Conservation (phyloP, 2,113 vertebrate genomes). For the Poeciliopsis retropinna region DNA sequence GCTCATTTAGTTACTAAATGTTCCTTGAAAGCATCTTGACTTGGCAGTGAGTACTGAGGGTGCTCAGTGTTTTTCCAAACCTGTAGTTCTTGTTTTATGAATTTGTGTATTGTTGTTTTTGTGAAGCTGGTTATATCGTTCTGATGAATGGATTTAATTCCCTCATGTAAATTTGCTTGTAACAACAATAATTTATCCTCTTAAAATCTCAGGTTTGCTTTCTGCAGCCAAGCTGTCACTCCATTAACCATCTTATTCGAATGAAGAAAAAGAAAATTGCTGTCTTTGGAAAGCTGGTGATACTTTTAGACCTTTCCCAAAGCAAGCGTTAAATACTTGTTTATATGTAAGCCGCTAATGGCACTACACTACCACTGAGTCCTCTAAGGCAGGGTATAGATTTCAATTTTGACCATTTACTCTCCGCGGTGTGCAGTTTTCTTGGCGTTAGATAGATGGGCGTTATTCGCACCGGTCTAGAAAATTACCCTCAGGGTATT, state of each 20-base stretch:
- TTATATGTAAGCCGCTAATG: constrained; percentile 32
- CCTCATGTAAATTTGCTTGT: constrained; percentile 27
- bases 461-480: neutral
- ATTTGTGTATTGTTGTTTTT: neutral
- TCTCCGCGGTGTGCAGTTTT: constrained; percentile 25
- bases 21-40: neutral
- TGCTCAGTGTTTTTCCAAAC: neutral
- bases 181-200: constrained; percentile 56
- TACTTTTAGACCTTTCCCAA: constrained; percentile 52
- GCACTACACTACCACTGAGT: constrained; percentile 13
- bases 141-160: neutral
- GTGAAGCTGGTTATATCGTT: neutral
- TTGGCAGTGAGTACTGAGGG: neutral
- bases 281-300: constrained; percentile 53
- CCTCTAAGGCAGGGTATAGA: constrained; percentile 31
- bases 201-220: constrained; percentile 40
- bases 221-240: constrained; percentile 48
- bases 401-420: constrained; percentile 34
- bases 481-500: constrained; percentile 30
- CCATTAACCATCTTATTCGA: constrained; percentile 40
- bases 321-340: constrained; percentile 27
- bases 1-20: neutral
- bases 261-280: constrained; percentile 15
- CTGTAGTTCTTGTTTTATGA: too few relatives aligned
- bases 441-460: constrained; percentile 5